Evolutionary conservation across 2,888 invertebrate genomes (phyloP), one percentile per base, ranked within the genome.

Genomic region (Drosophila demipolita): DNA sequence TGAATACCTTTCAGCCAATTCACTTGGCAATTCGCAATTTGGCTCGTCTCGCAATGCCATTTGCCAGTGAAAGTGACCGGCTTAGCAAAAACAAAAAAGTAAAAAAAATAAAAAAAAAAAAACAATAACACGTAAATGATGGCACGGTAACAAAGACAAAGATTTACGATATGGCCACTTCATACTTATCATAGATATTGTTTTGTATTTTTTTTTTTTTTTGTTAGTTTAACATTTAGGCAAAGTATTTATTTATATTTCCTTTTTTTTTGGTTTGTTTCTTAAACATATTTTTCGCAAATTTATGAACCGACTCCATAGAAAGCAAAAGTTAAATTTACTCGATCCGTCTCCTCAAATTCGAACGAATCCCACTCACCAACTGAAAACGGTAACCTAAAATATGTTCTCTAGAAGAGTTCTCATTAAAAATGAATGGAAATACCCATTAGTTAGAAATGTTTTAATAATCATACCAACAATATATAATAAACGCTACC

Each of bases 131-230:
- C 42, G 40, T 63, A 66, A 70, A 64, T 66, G 65, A 66, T 62
- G 74, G 63, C 59, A 58, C 48, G 57, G 67, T 67, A 78, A 75
- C 76, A 78, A 75, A 82, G 76, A 72, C 76, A 66, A 61, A 79
- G 76, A 83, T 86, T 83, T 86, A 83, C 69, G 79, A 81, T 81
- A 73, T 73, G 72, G 54, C 66, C 67, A 60, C 74, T 73, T 78
- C 70, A 59, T 72, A 52, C 59, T 71, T 80, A 69, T 66, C 63
- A 66, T 73, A 83, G 68, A 81, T 83, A 67, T 66, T 59, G 69
- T 67, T 78, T 59, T 42, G 29, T 29, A 23, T 78, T 57, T 29
- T 50, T 12, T 57, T 29, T 50, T 12, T 12, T 8, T 64, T 59
- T 38, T 17, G 38, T 17, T 8, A 17, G 8, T 8, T 45, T 23